These are phyloP conservation scores for Parasteatoda tepidariorum DNA, from an alignment of 1,140 invertebrate genomes.

Conservation along the genomic window DNA sequence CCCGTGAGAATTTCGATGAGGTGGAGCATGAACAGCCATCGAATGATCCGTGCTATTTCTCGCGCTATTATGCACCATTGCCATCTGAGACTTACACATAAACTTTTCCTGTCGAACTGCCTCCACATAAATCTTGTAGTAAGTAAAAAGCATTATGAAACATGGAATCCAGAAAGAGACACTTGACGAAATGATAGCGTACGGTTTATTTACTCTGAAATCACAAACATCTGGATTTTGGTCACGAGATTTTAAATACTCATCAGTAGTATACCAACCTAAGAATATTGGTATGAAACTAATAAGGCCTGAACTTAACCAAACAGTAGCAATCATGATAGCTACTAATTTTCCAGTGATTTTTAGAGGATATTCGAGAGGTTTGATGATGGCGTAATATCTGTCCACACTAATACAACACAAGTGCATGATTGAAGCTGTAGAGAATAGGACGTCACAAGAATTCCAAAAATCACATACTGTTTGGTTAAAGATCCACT, in stretches of 20 bases:
- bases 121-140: slow-evolving; percentile 89
- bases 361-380: slow-evolving; percentile 88
- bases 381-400: slow-evolving; percentile 89
- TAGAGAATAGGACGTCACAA: slow-evolving; percentile 94
- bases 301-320: slow-evolving; percentile 91
- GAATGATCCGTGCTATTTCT: slow-evolving; percentile 57
- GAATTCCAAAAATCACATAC: slow-evolving; percentile 97
- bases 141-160: slow-evolving; percentile 94
- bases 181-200: slow-evolving; percentile 90
- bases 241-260: slow-evolving; percentile 76
- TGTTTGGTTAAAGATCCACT: slow-evolving; percentile 86
- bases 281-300: slow-evolving; percentile 95
- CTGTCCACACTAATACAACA: slow-evolving; percentile 95
- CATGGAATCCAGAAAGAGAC: slow-evolving; percentile 98
- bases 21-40: slow-evolving; percentile 58
- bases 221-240: slow-evolving; percentile 80
- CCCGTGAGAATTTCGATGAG: slow-evolving; percentile 64
- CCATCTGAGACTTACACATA: slow-evolving; percentile 75
- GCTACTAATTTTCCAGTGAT: slow-evolving; percentile 90
- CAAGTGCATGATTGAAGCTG: slow-evolving; percentile 92
- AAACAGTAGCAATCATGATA: slow-evolving; percentile 91
- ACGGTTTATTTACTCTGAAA: slow-evolving; percentile 89
- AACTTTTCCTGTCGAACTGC: slow-evolving; percentile 93
- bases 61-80: slow-evolving; percentile 45
- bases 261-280: slow-evolving; percentile 89